These are phyloP conservation scores for Pheosia tremula DNA, from an alignment of 2,888 invertebrate genomes.

Conservation along the genomic window DNA sequence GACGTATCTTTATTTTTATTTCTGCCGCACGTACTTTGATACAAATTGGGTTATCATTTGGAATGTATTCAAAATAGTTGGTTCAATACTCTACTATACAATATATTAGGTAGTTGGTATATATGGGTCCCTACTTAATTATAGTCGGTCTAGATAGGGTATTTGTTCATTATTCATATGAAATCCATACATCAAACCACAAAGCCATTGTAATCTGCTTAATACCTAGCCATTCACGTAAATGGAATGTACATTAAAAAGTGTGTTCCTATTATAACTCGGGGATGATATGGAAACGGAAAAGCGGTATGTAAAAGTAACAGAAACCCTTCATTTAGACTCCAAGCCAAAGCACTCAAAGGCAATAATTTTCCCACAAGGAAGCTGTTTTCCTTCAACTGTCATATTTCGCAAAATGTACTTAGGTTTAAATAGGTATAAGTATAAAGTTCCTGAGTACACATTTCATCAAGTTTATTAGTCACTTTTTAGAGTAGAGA, in stretches of 20 bases:
- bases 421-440: not conserved
- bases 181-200: too few species aligned
- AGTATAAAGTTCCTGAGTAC: not conserved
- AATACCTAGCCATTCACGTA: not conserved
- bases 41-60: not conserved
- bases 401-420: not conserved
- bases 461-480: slow-evolving; percentile 6
- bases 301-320: not conserved
- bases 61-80: not conserved
- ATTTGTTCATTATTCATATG: too few species aligned
- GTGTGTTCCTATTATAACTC: slow-evolving; percentile 8
- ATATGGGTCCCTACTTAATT: too few species aligned
- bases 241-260: not conserved
- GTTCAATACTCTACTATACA: too few species aligned
- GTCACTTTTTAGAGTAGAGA: slow-evolving; percentile 11
- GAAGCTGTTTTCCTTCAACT: not conserved
- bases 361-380: not conserved
- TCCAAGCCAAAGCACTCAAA: not conserved
- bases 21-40: not conserved
- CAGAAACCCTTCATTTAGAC: not conserved
- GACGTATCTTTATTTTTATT: slow-evolving; percentile 4
- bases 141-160: too few species aligned
- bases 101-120: too few species aligned
- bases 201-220: too few species aligned
- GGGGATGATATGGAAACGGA: slow-evolving; percentile 1